These are phyloP conservation scores for Sylvietta virens DNA, from an alignment of 2,113 vertebrate genomes.

Conservation along the genomic window DNA sequence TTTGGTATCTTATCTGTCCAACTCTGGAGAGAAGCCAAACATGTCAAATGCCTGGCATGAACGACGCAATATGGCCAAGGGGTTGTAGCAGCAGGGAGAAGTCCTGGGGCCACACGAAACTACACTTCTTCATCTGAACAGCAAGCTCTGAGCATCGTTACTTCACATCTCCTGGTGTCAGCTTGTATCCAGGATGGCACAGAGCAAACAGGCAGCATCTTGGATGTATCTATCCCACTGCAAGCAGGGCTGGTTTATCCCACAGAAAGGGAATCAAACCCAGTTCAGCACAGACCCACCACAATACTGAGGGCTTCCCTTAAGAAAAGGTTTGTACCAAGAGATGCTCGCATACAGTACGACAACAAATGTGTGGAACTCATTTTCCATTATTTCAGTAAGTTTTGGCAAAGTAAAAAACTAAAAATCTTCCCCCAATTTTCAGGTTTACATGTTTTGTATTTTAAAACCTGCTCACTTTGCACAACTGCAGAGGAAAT, in stretches of 20 bases:
- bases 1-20: not conserved
- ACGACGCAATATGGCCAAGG: not conserved
- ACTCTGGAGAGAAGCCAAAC: not conserved
- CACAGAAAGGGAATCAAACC: not conserved
- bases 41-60: not conserved
- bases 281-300: not conserved
- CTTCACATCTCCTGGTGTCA: not conserved
- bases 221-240: not conserved
- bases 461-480: not conserved
- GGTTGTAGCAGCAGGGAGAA: not conserved
- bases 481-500: not conserved
- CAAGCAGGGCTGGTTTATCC: rapidly evolving
- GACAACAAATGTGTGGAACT: not conserved
- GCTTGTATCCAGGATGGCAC: not conserved
- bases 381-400: not conserved
- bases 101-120: not conserved
- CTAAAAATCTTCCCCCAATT: not conserved
- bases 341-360: rapidly evolving
- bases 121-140: not conserved
- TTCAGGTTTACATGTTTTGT: not conserved
- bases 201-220: not conserved
- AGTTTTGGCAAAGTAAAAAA: not conserved
- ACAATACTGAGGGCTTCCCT: not conserved
- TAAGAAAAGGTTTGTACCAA: not conserved
- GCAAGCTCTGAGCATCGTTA: too few relatives aligned